Base-by-base conservation (phyloP, 2,888 invertebrate species). In the Eristalinus sepulchralis region DNA sequence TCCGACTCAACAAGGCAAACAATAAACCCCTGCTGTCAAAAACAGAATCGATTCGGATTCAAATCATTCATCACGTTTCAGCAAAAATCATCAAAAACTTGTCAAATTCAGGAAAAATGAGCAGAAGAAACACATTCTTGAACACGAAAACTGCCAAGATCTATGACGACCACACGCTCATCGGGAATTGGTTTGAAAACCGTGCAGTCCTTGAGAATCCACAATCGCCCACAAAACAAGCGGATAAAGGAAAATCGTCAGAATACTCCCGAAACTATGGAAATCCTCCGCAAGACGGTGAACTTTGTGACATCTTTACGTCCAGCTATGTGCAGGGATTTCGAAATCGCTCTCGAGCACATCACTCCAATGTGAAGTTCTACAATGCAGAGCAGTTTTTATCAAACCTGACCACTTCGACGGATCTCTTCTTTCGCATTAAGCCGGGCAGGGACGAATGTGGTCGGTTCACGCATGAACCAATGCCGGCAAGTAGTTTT, bases 171-270 rank as follows among this genome's bases (percentile, higher is more conserved):
- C 72, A 81, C 0, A 89, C 88, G 0, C 76, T 90, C 0, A 73
- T 90, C 13, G 90, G 90, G 0, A 90, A 90, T 57, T 90, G 90
- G 90, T 89, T 88, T 39, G 89, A 90, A 22, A 87, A 90, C 33
- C 88, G 90, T 62, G 86, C 78, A 5, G 62, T 13, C 2, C 22
- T n/a, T 0, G 36, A 72, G n/a, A 47, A 24, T 33, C 9, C 9
- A 17, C 3, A 13, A 0, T 9, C 13, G 0, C 13, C 22, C 24
- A n/a, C 5, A 0, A 10, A 57, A 24, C 9, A 17, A 33, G 72
- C 17, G 1, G 36, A 10, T 0, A 53, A 67, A 17, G 17, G 20
- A 0, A 47, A 33, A n/a, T 34, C 3, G 0, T 68, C 67, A 0
- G 86, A 86, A 55, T 86, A 86, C 24, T 3, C 11, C 0, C 17